Evolutionary conservation across 2,888 invertebrate genomes (phyloP).

Genomic region (Cyrtodaria siliqua): DNA sequence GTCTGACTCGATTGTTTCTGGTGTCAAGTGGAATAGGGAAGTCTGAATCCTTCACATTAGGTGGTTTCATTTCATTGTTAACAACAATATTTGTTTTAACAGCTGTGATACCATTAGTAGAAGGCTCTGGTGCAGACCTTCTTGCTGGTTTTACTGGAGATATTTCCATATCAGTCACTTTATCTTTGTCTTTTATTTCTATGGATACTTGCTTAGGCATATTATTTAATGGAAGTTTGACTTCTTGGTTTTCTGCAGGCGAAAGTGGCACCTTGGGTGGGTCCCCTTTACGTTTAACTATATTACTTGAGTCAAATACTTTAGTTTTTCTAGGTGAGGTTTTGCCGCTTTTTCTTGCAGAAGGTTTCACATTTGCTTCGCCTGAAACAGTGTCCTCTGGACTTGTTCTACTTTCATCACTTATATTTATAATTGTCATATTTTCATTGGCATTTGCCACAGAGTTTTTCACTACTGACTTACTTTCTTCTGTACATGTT

Average conservation of each 20-base stretch:
- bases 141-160: slow-evolving; percentile 11
- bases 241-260: not conserved
- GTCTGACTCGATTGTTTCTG: slow-evolving; percentile 13
- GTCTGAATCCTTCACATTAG: slow-evolving; percentile 26
- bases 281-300: slow-evolving; percentile 42
- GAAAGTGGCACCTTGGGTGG: slow-evolving; percentile 31
- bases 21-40: slow-evolving; percentile 20
- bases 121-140: not conserved
- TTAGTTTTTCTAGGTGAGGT: slow-evolving; percentile 62
- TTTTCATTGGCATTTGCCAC: not conserved
- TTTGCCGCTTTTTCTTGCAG: slow-evolving; percentile 44
- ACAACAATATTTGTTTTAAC: slow-evolving; percentile 34
- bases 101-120: slow-evolving; percentile 27
- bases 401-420: slow-evolving; percentile 1
- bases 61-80: slow-evolving; percentile 7
- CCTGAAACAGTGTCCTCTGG: slow-evolving; percentile 17
- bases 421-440: no score
- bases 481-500: not conserved
- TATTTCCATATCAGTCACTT: slow-evolving; percentile 15
- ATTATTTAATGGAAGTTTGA: not conserved
- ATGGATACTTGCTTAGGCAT: not conserved
- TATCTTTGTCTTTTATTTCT: slow-evolving; percentile 18
- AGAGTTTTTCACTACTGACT: not conserved
- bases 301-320: slow-evolving; percentile 69
- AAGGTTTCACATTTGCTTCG: slow-evolving; percentile 31